Conservation (phyloP, 1,140 invertebrate genomes). For the Drosophila pachea region DNA sequence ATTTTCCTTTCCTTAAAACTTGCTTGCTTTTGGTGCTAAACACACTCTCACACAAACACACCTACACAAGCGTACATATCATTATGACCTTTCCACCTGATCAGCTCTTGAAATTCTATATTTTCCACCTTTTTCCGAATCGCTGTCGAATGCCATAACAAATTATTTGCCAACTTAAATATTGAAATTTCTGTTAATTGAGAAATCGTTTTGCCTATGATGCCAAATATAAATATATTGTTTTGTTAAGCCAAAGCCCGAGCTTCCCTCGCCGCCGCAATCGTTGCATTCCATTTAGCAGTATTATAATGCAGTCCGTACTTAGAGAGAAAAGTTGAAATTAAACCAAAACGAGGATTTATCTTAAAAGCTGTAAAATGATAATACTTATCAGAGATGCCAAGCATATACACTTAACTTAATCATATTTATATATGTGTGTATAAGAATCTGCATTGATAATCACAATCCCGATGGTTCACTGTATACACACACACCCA, state of each 20-base stretch:
- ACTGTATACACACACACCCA: slow-evolving; percentile 55
- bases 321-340: slow-evolving; percentile 46
- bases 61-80: background rate
- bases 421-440: slow-evolving; percentile 31
- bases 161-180: slow-evolving; percentile 55
- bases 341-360: slow-evolving; percentile 10
- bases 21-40: slow-evolving; percentile 21
- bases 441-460: slow-evolving; percentile 9
- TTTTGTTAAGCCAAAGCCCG: slow-evolving; percentile 21
- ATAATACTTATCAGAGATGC: slow-evolving; percentile 46
- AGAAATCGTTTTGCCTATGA: slow-evolving; percentile 46
- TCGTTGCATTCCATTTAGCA: slow-evolving; percentile 61
- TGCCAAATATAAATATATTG: slow-evolving; percentile 26
- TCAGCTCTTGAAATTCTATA: background rate
- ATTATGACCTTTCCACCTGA: background rate
- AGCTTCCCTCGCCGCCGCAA: slow-evolving; percentile 14
- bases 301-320: slow-evolving; percentile 59
- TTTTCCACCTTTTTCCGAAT: slow-evolving; percentile 10
- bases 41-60: background rate
- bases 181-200: slow-evolving; percentile 28
- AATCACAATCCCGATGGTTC: slow-evolving; percentile 51
- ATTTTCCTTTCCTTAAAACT: slow-evolving; percentile 8
- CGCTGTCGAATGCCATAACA: slow-evolving; percentile 52
- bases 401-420: slow-evolving; percentile 59
- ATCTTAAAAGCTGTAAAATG: slow-evolving; percentile 20